Evolutionary conservation across 1,140 invertebrate species (phyloP), one percentile per base, ranked within the genome.

Genomic region (Seison nebaliae): DNA sequence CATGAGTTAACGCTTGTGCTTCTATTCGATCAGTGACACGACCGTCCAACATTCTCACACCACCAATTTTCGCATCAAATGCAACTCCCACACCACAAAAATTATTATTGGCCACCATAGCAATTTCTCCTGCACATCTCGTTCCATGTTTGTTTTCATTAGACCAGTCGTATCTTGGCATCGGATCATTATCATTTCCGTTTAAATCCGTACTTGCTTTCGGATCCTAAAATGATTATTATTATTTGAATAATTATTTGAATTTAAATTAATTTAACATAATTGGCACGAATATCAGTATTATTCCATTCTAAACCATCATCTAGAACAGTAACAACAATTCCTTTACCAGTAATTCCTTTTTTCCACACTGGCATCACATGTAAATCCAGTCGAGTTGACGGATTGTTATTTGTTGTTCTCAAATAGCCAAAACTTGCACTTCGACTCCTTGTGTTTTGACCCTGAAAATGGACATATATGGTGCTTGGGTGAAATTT

Each of bases 1-100:
- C 84, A 38, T 83, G 67, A 30, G 77, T 75, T 24, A 93, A 59
- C 2, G 81, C 79, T 51, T 72, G 68, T 1, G 81, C 80, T 64
- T 93, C 83, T 2, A 88, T 77, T 11, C 78, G 76, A 60, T 91
- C 83, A 49, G 83, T 88, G 12, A 91, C 79, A 15, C 76, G 71
- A 7, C 83, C 83, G 55, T 93, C 84, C 49, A 93, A 63, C 80
- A 88, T 88, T 33, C 38, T 19, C 20, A 38, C 31, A 12, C 38
- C 38, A 15, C 38, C 42, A 12, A 43, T 38, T 39, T 38, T 33
- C n/a, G 24, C 31, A 36, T 35, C 39, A 18, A 40, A 84, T 4
- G 80, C 80, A 28, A 88, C 71, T 19, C 81, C 80, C 34, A 88
- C 76, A 4, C 79, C 80, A 53, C 81, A 88, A 49, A 75, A 79